phyloP scores from a whole-genome alignment of 2,113 vertebrate genomes.

The Sphaerodactylus townsendi region DNA sequence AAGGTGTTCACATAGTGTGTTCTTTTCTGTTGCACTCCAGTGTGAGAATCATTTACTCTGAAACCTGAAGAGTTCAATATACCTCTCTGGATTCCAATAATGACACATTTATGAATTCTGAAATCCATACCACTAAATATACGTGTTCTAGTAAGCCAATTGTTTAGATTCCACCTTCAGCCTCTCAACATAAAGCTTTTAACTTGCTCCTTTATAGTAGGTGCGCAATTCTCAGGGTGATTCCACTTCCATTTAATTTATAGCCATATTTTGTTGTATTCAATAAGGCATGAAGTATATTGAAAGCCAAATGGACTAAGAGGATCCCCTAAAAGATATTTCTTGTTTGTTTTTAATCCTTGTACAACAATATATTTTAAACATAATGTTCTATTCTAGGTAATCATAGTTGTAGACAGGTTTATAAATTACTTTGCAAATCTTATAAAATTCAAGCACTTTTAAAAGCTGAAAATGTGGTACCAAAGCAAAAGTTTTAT shows the following conservation, averaged over 20 bases:
- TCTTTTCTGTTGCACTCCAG: not conserved
- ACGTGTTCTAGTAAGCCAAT: not conserved
- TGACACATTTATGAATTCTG: conserved; percentile 8
- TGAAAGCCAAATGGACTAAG: conserved; percentile 5
- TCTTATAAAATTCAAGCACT: not conserved
- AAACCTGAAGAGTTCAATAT: not conserved
- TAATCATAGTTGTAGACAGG: not conserved
- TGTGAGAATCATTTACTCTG: not conserved
- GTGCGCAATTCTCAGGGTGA: not conserved
- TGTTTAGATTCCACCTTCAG: not conserved
- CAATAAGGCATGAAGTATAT: not conserved
- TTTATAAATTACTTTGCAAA: not conserved
- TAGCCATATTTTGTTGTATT: conserved; percentile 8
- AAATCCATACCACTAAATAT: not conserved
- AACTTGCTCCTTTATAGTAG: not conserved
- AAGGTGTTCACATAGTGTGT: not conserved
- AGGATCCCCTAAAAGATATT: not conserved
- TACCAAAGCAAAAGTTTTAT: not conserved
- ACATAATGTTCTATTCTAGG: not conserved
- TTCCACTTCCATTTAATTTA: conserved; percentile 2
- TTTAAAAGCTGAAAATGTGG: not conserved
- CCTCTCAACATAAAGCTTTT: not conserved
- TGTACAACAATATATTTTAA: not conserved
- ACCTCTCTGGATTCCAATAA: not conserved
- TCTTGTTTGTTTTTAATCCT: not conserved